Base-by-base conservation (phyloP, 2,888 invertebrate genomes). In the Bedellia somnulentella region DNA sequence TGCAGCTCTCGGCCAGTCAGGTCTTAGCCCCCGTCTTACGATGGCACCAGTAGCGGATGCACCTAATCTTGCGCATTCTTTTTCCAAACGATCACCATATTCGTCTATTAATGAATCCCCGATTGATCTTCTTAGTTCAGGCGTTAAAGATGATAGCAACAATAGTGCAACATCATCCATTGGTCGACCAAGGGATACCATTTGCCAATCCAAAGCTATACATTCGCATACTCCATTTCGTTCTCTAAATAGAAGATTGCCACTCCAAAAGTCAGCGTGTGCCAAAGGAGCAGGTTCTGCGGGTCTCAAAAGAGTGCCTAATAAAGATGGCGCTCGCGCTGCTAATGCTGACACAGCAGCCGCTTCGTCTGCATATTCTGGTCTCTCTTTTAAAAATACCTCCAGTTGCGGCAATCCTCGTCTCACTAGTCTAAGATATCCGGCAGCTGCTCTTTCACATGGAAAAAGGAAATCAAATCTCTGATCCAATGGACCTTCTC, bases 231-330 rank as follows among this genome's bases (percentile, higher is more conserved):
- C 41, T 35, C 67, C 70, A 13, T 67, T 61, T 33, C 43, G 51
- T 38, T 81, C 80, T 32, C 78, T 70, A 46, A 89, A 87, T 36
- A 88, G 67, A 10, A 89, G 71, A 59, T 89, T 89, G 43, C 88
- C 88, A 52, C 87, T 86, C 89, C 89, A 89, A 57, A 89, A 89
- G 52, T 89, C 89, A 1, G 88, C 89, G 55, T 89, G 89, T 1
- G 87, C 89, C 35, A 89, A 83, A 4, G 88, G 73, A 1, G 88
- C 86, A 0, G 89, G 88, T 46, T 86, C 87, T 28, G 83, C 79
- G 1, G 89, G 87, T 26, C 83, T 79, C 16, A 89, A 60, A 5
- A 89, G 62, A 2, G 82, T 81, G 12, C 86, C 84, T 14, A 89
- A 85, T 26, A 88, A 76, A 11, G 84, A 80, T 44, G 87, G 86